These are phyloP conservation scores for Brachypteracias leptosomus DNA, from an alignment of 2,113 vertebrate genomes.

Conservation along the genomic window DNA sequence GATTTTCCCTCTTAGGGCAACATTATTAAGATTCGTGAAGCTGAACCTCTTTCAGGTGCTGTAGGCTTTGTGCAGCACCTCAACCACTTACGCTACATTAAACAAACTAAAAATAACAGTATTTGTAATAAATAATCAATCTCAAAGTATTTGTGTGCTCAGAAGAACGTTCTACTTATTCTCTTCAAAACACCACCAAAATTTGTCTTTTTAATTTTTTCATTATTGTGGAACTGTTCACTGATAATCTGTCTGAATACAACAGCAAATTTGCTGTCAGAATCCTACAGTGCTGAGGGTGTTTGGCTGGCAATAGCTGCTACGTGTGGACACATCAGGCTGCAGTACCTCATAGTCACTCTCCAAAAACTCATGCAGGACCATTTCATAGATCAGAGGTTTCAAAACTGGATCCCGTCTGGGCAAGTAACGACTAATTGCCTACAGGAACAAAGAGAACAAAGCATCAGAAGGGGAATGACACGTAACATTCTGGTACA, in stretches of 20 bases:
- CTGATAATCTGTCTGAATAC: neutral
- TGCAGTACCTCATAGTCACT: conserved; percentile 91
- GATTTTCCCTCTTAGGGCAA: neutral
- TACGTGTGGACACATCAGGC: neutral
- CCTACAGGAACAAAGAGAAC: conserved; percentile 69
- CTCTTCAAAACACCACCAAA: neutral
- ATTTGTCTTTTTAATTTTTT: neutral
- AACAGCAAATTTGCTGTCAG: neutral
- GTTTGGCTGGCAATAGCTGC: neutral
- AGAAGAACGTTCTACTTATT: neutral
- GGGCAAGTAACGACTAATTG: conserved; percentile 95
- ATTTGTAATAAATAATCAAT: neutral
- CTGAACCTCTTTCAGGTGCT: neutral
- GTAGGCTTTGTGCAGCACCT: neutral
- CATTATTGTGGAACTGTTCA: neutral
- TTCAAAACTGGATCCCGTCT: conserved; percentile 92
- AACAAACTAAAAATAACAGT: neutral
- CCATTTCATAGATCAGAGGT: conserved; percentile 98
- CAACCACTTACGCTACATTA: neutral
- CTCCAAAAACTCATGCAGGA: conserved; percentile 94
- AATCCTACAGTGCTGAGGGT: neutral
- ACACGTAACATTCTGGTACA: neutral
- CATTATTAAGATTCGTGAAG: neutral
- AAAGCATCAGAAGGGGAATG: neutral
- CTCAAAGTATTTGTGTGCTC: neutral